Percentiles rank a stretch among this genome's conserved stretches.
These are phyloP conservation scores for Mamestra brassicae DNA, from an alignment of 2,888 invertebrate species.

Conservation along the genomic window DNA sequence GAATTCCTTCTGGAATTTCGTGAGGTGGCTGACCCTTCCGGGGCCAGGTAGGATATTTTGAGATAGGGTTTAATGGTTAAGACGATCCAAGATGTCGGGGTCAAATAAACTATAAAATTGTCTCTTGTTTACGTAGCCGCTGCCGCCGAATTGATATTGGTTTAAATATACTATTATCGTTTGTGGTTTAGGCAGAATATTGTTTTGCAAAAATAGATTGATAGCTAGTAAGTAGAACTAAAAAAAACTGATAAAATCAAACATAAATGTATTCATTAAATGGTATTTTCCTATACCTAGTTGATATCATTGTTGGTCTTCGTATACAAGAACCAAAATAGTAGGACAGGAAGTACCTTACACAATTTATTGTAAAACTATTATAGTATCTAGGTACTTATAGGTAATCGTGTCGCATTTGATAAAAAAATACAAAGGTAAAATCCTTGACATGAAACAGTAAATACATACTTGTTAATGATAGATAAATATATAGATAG, in stretches of 20 bases:
- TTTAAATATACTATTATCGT: too few relatives aligned
- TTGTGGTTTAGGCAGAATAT: too few relatives aligned
- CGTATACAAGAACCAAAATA: background rate
- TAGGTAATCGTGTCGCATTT: background rate
- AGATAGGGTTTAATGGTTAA: background rate
- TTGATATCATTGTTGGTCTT: slow-evolving; percentile 1
- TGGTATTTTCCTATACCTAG: slow-evolving; percentile 18
- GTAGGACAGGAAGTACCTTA: background rate
- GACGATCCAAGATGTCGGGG: background rate
- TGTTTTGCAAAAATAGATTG: too few relatives aligned
- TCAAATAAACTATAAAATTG: slow-evolving; percentile 7
- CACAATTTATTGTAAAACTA: background rate
- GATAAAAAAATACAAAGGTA: background rate
- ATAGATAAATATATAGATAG: too few relatives aligned
- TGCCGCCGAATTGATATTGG: too few relatives aligned
- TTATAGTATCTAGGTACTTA: background rate
- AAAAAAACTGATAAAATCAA: background rate
- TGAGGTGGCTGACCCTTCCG: background rate
- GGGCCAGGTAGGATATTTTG: background rate
- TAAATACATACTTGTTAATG: background rate
- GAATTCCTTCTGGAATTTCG: background rate
- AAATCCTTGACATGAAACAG: background rate
- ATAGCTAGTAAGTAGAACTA: too few relatives aligned
- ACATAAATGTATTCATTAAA: background rate
- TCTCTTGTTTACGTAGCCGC: background rate